Conservation (phyloP, 2,113 vertebrate genomes). For the Hypocryptadius cinnamomeus region DNA sequence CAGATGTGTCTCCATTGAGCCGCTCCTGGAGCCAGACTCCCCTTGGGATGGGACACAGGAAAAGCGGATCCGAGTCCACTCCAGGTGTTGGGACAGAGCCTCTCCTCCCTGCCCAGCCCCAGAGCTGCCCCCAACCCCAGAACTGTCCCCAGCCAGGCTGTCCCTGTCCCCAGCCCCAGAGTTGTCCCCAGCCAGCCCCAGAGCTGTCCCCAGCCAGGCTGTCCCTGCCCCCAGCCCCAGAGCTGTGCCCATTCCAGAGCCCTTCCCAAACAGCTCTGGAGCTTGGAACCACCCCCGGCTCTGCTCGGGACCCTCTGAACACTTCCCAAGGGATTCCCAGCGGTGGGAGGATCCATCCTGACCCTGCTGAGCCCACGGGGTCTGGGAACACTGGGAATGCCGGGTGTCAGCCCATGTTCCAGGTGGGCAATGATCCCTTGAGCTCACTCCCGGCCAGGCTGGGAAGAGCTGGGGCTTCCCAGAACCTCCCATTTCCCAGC, state of each 20-base stretch:
- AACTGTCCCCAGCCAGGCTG: not conserved
- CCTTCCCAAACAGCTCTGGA: not conserved
- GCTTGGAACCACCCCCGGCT: not conserved
- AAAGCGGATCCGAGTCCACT: not conserved
- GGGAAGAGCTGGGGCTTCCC: not conserved
- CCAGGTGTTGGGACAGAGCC: not conserved
- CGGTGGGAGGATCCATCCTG: not conserved
- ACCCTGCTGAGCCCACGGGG: not conserved
- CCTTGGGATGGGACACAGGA: not conserved
- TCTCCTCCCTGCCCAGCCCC: not conserved
- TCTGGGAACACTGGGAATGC: accelerated
- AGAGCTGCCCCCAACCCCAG: not conserved
- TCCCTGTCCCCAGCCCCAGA: not conserved
- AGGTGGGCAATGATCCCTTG: accelerated
- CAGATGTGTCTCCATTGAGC: accelerated
- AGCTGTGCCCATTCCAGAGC: not conserved
- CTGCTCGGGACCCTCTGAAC: not conserved
- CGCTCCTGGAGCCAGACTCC: accelerated
- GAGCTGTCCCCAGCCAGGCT: not conserved
- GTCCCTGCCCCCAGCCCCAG: not conserved
- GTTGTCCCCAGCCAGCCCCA: not conserved
- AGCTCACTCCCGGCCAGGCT: not conserved
- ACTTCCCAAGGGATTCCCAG: accelerated
- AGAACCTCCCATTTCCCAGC: not conserved
- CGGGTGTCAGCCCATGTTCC: accelerated